phyloP scores from a whole-genome alignment of 2,888 invertebrate species.

The Drosophila kanekoi region DNA sequence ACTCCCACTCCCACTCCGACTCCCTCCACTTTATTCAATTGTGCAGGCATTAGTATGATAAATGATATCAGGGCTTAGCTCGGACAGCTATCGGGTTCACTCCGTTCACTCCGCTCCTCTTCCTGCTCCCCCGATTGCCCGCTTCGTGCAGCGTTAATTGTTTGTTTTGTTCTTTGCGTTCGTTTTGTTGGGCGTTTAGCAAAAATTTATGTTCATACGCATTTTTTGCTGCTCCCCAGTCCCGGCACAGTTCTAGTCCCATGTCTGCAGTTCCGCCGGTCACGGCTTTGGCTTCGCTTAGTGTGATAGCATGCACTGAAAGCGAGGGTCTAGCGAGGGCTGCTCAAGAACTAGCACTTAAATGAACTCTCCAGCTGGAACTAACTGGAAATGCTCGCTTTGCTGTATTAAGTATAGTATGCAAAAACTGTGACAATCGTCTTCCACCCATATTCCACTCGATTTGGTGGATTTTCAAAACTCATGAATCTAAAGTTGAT shows the following conservation, averaged over 20 bases:
- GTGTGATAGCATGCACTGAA: constrained; percentile 7
- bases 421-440: too few species aligned
- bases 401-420: too few species aligned
- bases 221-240: constrained; percentile 1
- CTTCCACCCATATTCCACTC: too few species aligned
- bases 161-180: constrained; percentile 23
- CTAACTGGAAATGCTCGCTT: too few species aligned
- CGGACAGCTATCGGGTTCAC: constrained; percentile 2
- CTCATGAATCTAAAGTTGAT: too few species aligned
- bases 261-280: constrained; percentile 5
- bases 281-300: constrained; percentile 11
- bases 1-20: constrained; percentile 3
- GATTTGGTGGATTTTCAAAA: too few species aligned
- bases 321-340: constrained; percentile 1
- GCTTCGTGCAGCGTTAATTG: not conserved
- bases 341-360: not conserved
- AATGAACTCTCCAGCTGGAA: too few species aligned
- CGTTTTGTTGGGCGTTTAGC: constrained; percentile 22
- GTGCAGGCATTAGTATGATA: constrained; percentile 63
- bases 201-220: constrained; percentile 8
- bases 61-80: constrained; percentile 53
- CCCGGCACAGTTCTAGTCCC: constrained; percentile 1
- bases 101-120: not conserved
- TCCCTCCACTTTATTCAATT: constrained; percentile 44
- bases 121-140: not conserved